phyloP scores from a whole-genome alignment of 2,888 invertebrate genomes.

The Megamerina dolium region DNA sequence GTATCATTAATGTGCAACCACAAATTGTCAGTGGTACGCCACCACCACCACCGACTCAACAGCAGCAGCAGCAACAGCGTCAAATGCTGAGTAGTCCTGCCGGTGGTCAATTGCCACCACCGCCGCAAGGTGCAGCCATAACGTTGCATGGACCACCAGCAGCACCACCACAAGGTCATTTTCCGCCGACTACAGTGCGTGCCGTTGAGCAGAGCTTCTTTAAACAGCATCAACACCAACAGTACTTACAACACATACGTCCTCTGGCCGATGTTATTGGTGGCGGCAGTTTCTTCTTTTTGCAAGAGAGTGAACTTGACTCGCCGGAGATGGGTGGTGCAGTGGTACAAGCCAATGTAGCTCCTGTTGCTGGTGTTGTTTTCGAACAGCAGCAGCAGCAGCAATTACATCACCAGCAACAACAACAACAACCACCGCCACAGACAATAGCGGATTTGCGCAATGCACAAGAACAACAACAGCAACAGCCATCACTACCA shows the following conservation, averaged over 20 bases:
- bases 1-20: constrained; percentile 51
- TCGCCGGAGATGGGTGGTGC: constrained; percentile 54
- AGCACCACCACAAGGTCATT: constrained; percentile 30
- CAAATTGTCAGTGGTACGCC: too few species aligned
- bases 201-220: constrained; percentile 62
- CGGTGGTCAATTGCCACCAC: constrained; percentile 19
- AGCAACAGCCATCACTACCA: constrained; percentile 14
- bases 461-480: constrained; percentile 18
- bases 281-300: constrained; percentile 70
- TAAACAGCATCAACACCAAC: constrained; percentile 61
- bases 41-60: constrained; percentile 21
- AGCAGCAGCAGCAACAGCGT: constrained; percentile 30
- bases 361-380: constrained; percentile 20
- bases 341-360: constrained; percentile 37
- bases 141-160: constrained; percentile 21
- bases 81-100: constrained; percentile 31
- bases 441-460: not conserved
- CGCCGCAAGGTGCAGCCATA: constrained; percentile 21
- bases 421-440: constrained; percentile 16
- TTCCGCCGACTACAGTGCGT: constrained; percentile 56
- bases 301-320: constrained; percentile 87
- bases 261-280: constrained; percentile 73
- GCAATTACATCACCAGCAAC: constrained; percentile 22
- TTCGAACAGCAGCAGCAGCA: constrained; percentile 28
- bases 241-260: constrained; percentile 55